phyloP scores from a whole-genome alignment of 2,113 vertebrate species.

The Rhinoptilus africanus region DNA sequence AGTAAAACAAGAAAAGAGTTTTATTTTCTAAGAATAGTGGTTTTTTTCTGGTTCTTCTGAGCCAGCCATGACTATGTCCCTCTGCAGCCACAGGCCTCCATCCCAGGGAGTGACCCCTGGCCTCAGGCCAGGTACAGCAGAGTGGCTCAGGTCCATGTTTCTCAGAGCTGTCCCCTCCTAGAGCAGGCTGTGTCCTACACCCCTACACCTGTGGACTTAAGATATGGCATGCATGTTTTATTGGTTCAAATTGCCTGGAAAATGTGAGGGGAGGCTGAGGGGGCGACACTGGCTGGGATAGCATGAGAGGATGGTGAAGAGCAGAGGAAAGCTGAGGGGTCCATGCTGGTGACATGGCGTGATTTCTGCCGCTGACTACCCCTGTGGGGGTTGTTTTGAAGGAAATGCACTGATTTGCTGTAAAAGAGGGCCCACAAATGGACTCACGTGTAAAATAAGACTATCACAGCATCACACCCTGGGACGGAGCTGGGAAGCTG shows the following conservation, averaged over 20 bases:
- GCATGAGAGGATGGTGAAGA: not conserved
- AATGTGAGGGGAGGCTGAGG: not conserved
- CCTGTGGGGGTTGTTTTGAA: not conserved
- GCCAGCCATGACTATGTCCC: not conserved
- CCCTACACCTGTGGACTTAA: rapidly evolving
- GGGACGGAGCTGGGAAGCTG: not conserved
- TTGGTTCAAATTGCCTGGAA: not conserved
- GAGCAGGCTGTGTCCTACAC: not conserved
- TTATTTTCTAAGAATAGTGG: not conserved
- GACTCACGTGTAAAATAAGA: not conserved
- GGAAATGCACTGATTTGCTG: not conserved
- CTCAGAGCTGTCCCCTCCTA: not conserved
- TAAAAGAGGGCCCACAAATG: not conserved
- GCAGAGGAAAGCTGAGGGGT: not conserved
- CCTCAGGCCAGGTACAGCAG: not conserved
- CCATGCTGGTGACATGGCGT: not conserved
- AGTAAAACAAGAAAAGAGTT: not conserved
- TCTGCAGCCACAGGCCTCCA: not conserved
- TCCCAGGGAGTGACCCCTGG: not conserved
- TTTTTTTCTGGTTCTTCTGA: not conserved
- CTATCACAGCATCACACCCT: not conserved
- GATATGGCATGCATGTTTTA: not conserved
- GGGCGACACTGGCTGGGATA: not conserved
- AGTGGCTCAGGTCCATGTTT: not conserved
- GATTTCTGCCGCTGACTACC: not conserved